These are phyloP conservation scores for Phenganax stokvisi DNA, from an alignment of 92 coral and sea anemone species.

Conservation along the genomic window DNA sequence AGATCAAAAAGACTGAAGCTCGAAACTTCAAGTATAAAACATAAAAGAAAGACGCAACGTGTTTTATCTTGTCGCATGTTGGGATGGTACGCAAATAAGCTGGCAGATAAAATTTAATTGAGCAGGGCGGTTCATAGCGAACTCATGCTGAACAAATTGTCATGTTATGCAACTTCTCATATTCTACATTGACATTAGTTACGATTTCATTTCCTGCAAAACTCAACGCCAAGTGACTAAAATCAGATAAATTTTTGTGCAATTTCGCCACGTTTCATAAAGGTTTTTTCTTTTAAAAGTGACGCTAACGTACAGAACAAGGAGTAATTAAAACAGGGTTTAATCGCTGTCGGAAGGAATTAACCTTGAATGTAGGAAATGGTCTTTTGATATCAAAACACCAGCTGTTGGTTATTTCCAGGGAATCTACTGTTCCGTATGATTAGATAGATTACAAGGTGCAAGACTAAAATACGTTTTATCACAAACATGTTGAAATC, in stretches of 20 bases:
- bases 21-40: background rate
- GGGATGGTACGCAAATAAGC: background rate
- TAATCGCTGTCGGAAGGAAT: slow-evolving; percentile 24
- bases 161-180: slow-evolving; percentile 24
- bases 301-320: background rate
- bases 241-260: background rate
- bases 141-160: slow-evolving; percentile 10
- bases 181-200: slow-evolving; percentile 33
- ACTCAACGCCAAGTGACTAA: background rate
- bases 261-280: background rate
- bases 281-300: background rate
- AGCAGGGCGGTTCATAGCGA: background rate
- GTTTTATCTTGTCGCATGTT: slow-evolving; percentile 3
- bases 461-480: background rate
- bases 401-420: background rate
- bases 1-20: slow-evolving; percentile 28
- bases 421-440: slow-evolving; percentile 8
- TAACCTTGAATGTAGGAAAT: background rate
- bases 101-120: background rate
- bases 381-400: slow-evolving; percentile 17
- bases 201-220: slow-evolving; percentile 7
- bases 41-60: background rate
- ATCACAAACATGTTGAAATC: background rate
- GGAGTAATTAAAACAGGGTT: background rate
- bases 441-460: background rate